A percentile compares a stretch with the other conserved stretches of the same genome.
Evolutionary conservation across 2,888 invertebrate genomes (phyloP).

Genomic region (Drosophila nr. perissopoda): DNA sequence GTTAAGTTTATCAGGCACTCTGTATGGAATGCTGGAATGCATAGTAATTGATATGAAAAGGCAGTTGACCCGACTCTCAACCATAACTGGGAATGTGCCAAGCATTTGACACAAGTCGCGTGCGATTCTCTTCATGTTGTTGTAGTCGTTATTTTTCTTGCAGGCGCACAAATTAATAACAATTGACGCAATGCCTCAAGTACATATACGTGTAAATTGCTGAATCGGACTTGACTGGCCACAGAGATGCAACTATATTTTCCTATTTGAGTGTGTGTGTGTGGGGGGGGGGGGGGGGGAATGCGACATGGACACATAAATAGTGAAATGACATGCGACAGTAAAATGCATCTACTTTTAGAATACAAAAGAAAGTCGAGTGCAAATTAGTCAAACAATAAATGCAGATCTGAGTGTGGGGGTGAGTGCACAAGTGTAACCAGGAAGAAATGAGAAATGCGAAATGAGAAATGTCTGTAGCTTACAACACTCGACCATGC

Average conservation of each 20-base stretch:
- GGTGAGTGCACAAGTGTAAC: slow-evolving; percentile 38
- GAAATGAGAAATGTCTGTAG: slow-evolving; percentile 5
- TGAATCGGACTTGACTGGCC: slow-evolving; percentile 19
- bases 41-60: slow-evolving; percentile 32
- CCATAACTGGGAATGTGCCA: slow-evolving; percentile 27
- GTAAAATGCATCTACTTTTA: slow-evolving; percentile 23
- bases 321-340: slow-evolving; percentile 42
- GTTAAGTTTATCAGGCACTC: not conserved
- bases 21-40: slow-evolving; percentile 9
- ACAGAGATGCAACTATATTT: slow-evolving; percentile 34
- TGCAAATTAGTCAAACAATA: slow-evolving; percentile 66
- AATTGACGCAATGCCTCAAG: slow-evolving; percentile 66
- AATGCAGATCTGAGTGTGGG: slow-evolving; percentile 27
- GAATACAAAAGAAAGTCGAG: slow-evolving; percentile 55
- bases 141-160: slow-evolving; percentile 40
- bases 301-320: slow-evolving; percentile 24
- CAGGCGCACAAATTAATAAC: slow-evolving; percentile 72
- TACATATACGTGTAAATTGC: slow-evolving; percentile 38
- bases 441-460: slow-evolving; percentile 63
- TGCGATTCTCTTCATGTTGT: slow-evolving; percentile 46
- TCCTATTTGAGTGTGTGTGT: not conserved
- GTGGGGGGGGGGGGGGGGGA: no score
- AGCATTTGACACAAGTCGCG: slow-evolving; percentile 56
- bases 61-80: slow-evolving; percentile 43
- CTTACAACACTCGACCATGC: not conserved